These are phyloP conservation scores for Copidosoma aretas DNA, from an alignment of 2,888 invertebrate genomes.

Conservation along the genomic window DNA sequence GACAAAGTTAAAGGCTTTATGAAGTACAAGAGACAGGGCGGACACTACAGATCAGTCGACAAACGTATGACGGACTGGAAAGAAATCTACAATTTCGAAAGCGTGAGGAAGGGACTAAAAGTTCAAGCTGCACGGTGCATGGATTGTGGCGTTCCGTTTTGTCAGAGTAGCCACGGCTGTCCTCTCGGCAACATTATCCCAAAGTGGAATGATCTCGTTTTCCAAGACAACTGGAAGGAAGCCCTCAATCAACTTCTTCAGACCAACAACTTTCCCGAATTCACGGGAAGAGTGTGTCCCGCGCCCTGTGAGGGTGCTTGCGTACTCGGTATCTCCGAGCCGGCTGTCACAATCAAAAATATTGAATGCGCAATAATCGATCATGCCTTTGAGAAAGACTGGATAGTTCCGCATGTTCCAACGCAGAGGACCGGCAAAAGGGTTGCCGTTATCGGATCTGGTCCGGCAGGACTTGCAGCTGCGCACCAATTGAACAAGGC, in stretches of 20 bases:
- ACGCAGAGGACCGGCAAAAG: conserved; percentile 76
- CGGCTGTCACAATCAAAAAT: conserved; percentile 97
- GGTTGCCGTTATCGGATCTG: conserved; percentile 91
- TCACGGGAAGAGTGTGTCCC: conserved; percentile 92
- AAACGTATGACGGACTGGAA: conserved; percentile 93
- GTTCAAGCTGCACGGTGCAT: conserved; percentile 95
- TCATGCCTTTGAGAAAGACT: conserved; percentile 94
- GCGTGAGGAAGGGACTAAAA: conserved; percentile 86
- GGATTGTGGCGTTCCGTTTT: conserved; percentile 99
- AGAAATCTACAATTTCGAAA: conserved; percentile 89
- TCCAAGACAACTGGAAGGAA: conserved; percentile 91
- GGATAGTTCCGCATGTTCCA: conserved; percentile 87
- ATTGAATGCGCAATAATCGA: conserved; percentile 99
- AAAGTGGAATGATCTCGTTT: conserved; percentile 98
- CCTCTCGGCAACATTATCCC: conserved; percentile 98
- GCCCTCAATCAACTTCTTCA: conserved; percentile 92
- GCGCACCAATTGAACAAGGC: conserved; percentile 97
- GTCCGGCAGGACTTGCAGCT: conserved; percentile 93
- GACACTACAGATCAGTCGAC: conserved; percentile 84
- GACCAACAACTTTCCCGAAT: conserved; percentile 99
- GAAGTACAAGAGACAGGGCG: conserved; percentile 90
- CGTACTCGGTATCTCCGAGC: conserved; percentile 93
- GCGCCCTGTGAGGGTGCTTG: conserved; percentile 99
- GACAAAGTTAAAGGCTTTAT: conserved; percentile 91
- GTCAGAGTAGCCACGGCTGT: conserved; percentile 93